Percentiles rank a stretch among this genome's conserved stretches.
Conservation (phyloP, 30 jellyfish, hydroid and myxozoan species). For the Hydractinia echinata region DNA sequence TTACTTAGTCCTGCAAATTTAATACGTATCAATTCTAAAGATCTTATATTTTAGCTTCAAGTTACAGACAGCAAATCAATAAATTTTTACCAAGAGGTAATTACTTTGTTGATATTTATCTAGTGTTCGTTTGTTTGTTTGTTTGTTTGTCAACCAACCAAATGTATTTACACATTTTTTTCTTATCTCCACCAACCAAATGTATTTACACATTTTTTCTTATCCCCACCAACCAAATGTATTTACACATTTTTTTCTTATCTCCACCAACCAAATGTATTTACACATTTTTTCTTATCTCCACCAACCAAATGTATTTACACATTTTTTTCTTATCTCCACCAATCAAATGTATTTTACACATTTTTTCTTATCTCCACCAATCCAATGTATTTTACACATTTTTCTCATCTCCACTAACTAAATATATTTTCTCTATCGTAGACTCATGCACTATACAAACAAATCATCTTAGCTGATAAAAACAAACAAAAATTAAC, state of each 20-base stretch:
- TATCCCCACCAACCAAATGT: no score
- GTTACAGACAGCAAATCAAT: conserved; percentile 72
- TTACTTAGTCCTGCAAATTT: no score
- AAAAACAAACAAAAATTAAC: conserved; percentile 55
- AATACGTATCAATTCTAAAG: no score
- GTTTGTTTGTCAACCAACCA: no score
- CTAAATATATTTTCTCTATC: background rate
- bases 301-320: no score
- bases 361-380: background rate
- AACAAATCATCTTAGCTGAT: conserved; percentile 78
- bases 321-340: no score
- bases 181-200: background rate
- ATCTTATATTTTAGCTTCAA: conserved; percentile 44
- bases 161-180: background rate
- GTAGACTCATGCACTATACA: conserved; percentile 79
- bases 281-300: no score
- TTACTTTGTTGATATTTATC: conserved; percentile 27
- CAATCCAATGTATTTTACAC: no score
- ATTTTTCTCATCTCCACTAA: background rate
- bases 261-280: no score
- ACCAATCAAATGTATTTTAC: no score
- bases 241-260: no score
- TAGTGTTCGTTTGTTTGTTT: conserved; percentile 35
- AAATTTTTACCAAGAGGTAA: conserved; percentile 73
- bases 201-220: background rate